Evolutionary conservation across 2,797 vertebrate species (phyloP).

Genomic region (Capromys pilorides): DNA sequence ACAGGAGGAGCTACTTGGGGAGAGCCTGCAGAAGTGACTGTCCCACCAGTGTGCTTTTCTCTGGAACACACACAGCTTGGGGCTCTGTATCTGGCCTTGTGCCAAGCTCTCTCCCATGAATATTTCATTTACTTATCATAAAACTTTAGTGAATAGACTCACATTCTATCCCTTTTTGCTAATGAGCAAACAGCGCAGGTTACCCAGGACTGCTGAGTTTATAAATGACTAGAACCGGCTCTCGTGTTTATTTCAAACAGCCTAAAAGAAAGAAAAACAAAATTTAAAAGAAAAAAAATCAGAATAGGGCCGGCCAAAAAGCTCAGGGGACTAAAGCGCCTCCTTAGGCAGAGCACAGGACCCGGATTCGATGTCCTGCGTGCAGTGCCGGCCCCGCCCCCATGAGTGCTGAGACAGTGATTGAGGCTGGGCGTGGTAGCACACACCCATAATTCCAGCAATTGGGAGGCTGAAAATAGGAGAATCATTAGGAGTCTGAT

Average conservation of each 20-base stretch:
- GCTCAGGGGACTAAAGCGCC: too few species aligned
- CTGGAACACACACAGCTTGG: background rate
- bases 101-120: background rate
- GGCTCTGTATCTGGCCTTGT: background rate
- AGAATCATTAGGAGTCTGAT: too few species aligned
- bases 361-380: too few species aligned
- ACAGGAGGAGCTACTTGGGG: background rate
- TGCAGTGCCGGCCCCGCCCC: too few species aligned
- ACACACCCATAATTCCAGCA: too few species aligned
- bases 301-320: too few species aligned
- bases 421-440: too few species aligned
- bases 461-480: too few species aligned
- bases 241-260: background rate
- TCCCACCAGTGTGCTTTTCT: background rate
- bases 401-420: too few species aligned
- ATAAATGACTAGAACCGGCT: background rate
- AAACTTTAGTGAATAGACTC: background rate
- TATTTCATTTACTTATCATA: conserved; percentile 26
- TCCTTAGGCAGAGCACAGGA: too few species aligned
- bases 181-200: background rate
- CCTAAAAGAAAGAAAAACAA: background rate
- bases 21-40: background rate
- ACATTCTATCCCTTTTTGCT: background rate
- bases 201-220: background rate
- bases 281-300: background rate